Evolutionary conservation across 1,140 invertebrate genomes (phyloP).

Genomic region (Thrips palmi): DNA sequence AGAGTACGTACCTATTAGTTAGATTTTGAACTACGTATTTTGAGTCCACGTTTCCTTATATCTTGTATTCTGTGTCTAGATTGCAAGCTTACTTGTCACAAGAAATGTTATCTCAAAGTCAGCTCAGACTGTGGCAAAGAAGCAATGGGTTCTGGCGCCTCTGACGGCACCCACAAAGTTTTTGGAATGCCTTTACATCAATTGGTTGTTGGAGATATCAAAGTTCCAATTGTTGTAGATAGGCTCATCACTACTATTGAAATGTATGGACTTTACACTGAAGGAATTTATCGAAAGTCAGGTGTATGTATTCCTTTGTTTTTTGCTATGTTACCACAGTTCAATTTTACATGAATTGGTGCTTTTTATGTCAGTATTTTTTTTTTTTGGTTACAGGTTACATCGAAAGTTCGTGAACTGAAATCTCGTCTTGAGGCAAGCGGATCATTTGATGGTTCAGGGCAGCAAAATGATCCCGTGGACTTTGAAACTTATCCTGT

Average conservation of each 20-base stretch:
- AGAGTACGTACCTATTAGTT: constrained; percentile 31
- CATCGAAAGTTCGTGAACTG: constrained; percentile 55
- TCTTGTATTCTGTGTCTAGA: constrained; percentile 36
- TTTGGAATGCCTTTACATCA: constrained; percentile 59
- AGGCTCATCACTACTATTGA: constrained; percentile 78
- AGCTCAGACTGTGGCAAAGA: constrained; percentile 27
- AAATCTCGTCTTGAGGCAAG: constrained; percentile 53
- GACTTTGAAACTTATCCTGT: constrained; percentile 40
- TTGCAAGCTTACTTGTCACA: constrained; percentile 87
- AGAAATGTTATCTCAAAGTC: constrained; percentile 71
- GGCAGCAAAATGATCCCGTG: constrained; percentile 14
- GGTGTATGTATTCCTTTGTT: constrained; percentile 38
- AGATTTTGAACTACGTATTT: neutral
- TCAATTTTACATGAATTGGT: constrained; percentile 8
- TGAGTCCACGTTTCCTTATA: neutral
- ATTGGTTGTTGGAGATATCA: constrained; percentile 53
- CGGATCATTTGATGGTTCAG: constrained; percentile 15
- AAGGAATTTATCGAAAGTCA: constrained; percentile 85
- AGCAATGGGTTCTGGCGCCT: constrained; percentile 21
- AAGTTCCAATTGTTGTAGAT: constrained; percentile 72
- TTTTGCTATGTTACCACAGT: constrained; percentile 4
- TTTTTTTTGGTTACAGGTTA: constrained; percentile 18
- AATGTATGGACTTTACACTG: constrained; percentile 76
- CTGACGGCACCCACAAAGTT: constrained; percentile 36
- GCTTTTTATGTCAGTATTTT: neutral